Evolutionary conservation across 2,113 vertebrate species (phyloP), one percentile per base, ranked within the genome.

Genomic region (Origma solitaria): DNA sequence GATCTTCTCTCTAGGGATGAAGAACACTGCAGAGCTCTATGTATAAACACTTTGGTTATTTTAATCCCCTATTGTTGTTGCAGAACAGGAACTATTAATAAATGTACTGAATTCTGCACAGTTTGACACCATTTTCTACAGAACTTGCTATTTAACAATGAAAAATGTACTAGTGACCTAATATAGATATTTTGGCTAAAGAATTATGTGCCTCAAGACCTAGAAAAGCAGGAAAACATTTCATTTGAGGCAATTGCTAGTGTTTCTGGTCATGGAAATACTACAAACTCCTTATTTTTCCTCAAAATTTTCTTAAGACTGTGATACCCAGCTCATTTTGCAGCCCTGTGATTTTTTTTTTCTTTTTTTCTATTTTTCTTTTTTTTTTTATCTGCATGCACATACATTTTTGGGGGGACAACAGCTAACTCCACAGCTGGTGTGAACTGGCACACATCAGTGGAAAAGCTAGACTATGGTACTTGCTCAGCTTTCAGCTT

Each of bases 401-500:
- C 28, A 49, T 24, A 33, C 1, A 35, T 15, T 86, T 88, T 9
- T 4, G 0, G 3, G 14, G 69, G 25, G 30, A 53, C 13, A 40
- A 16, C 22, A 64, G 37, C 24, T 84, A 84, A 61, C 12, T 87
- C 27, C 33, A 69, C 40, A 76, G 47, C 35, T 92, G 62, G 27
- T 44, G 25, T 57, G 62, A 86, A 76, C 0, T 0, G 37, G 40
- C 42, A 87, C 12, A 27, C 2, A 4, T 10, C 56, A 75, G 28
- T 28, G 37, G 37, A 88, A 92, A 25, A 75, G 42, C 24, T 53
- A 70, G 21, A n/a, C 51, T 56, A 35, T 27, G 19, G 16, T 35
- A 49, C 23, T 37, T 84, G 49, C 31, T 85, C 38, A 62, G 42
- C 22, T 11, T 42, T 70, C 56, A 73, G n/a, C 25, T 66, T 44